Conservation (phyloP, 2,113 vertebrate genomes). For the Odocoileus hemionus region DNA sequence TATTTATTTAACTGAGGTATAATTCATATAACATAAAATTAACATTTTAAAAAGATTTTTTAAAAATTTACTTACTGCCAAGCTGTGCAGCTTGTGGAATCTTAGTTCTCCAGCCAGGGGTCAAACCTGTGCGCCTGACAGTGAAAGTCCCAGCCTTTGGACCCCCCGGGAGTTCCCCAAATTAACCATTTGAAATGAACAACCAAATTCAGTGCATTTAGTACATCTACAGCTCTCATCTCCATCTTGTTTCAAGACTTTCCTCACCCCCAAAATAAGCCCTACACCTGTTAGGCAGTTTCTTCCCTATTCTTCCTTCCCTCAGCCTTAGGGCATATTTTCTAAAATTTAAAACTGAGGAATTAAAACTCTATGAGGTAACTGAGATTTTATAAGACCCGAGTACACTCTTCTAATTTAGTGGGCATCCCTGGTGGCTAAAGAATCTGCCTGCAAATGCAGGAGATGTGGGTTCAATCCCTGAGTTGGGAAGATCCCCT, state of each 20-base stretch:
- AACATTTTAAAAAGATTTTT: not conserved
- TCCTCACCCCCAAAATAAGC: not conserved
- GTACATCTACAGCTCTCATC: not conserved
- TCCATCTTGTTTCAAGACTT: not conserved
- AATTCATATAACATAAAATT: not conserved
- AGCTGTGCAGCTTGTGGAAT: not conserved
- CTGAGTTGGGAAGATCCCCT: not conserved
- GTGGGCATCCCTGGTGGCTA: not conserved
- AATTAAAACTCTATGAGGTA: not conserved
- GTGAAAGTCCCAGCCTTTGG: not conserved
- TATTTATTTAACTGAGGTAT: not conserved
- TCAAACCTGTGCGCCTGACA: rapidly evolving
- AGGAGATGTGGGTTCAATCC: not conserved
- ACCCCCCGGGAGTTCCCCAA: not conserved
- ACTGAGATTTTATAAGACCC: not conserved
- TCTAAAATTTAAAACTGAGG: not conserved
- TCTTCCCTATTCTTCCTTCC: not conserved
- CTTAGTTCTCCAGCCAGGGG: not conserved
- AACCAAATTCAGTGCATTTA: not conserved
- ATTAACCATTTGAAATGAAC: not conserved
- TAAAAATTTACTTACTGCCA: not conserved
- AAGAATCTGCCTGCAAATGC: not conserved
- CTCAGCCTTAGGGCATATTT: not conserved
- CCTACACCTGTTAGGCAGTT: not conserved
- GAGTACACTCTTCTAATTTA: not conserved